Percentiles rank a stretch among this genome's conserved stretches.
Evolutionary conservation across 2,113 vertebrate genomes (phyloP).

Genomic region (Zootoca vivipara): DNA sequence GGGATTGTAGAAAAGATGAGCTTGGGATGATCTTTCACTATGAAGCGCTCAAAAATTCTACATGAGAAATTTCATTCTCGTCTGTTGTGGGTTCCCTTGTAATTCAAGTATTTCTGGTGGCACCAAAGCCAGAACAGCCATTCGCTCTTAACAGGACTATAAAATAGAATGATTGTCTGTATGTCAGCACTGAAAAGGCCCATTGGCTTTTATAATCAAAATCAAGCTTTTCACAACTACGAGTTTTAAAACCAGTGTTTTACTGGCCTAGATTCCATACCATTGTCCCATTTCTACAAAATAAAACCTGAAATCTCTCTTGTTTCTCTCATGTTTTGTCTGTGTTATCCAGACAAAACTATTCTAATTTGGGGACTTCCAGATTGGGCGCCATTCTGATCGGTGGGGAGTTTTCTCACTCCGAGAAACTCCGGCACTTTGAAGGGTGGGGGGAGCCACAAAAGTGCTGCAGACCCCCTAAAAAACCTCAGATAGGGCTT

Average conservation of each 20-base stretch:
- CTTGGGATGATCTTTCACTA: neutral
- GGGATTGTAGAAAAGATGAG: neutral
- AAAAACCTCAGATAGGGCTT: too few species aligned
- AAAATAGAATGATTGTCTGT: constrained; percentile 31
- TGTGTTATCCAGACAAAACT: neutral
- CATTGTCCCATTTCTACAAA: constrained; percentile 3
- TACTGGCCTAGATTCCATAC: neutral
- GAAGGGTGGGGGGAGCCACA: too few species aligned
- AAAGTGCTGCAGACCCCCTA: too few species aligned
- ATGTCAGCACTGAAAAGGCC: neutral
- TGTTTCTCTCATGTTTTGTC: neutral
- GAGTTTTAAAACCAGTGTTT: neutral
- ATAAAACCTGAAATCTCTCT: neutral
- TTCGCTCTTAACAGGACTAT: constrained; percentile 17
- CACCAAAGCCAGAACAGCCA: neutral
- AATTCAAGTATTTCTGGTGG: neutral
- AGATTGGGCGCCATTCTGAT: too few species aligned
- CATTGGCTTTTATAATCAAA: constrained; percentile 8
- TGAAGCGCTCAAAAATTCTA: neutral
- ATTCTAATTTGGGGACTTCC: neutral
- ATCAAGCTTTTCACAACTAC: neutral
- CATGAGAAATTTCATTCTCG: neutral
- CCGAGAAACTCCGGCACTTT: too few species aligned
- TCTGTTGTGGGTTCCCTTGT: neutral
- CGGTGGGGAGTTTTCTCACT: too few species aligned